phyloP scores from a whole-genome alignment of 2,888 invertebrate species.

The Macaria notata region DNA sequence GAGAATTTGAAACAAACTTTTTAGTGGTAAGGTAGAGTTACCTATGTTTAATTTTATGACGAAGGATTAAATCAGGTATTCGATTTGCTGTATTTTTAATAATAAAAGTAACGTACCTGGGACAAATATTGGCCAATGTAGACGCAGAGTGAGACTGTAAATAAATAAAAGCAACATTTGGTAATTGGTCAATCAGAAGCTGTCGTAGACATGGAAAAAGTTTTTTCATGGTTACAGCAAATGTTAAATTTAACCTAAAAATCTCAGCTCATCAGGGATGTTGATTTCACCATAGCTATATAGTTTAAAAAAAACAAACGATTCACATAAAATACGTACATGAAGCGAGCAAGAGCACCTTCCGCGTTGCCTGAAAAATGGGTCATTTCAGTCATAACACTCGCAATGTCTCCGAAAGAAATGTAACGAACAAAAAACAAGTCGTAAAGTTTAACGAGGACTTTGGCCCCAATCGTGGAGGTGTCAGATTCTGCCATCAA shows the following conservation, averaged over 20 bases:
- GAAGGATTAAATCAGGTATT: background rate
- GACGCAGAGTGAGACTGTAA: constrained; percentile 19
- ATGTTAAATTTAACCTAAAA: too few relatives aligned
- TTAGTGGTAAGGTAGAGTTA: too few relatives aligned
- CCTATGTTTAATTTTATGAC: too few relatives aligned
- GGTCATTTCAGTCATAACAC: constrained; percentile 16
- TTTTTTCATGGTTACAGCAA: too few relatives aligned
- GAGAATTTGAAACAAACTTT: too few relatives aligned
- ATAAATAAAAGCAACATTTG: background rate
- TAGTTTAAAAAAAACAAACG: too few relatives aligned
- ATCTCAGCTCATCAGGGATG: too few relatives aligned
- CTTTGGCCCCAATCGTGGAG: constrained; percentile 18
- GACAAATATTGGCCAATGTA: constrained; percentile 1
- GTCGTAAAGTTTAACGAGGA: constrained; percentile 32
- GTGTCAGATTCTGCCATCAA: constrained; percentile 23
- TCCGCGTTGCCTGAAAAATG: constrained; percentile 11
- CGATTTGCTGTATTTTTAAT: too few relatives aligned
- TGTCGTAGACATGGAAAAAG: too few relatives aligned
- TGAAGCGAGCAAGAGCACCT: constrained; percentile 11
- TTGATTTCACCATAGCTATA: too few relatives aligned
- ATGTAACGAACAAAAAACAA: constrained; percentile 29
- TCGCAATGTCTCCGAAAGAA: constrained; percentile 22
- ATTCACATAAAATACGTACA: background rate
- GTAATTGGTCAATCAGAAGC: too few relatives aligned
- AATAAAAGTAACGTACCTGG: constrained; percentile 6